Evolutionary conservation across 1,140 invertebrate genomes (phyloP).

Genomic region (Calephelis nemesis): DNA sequence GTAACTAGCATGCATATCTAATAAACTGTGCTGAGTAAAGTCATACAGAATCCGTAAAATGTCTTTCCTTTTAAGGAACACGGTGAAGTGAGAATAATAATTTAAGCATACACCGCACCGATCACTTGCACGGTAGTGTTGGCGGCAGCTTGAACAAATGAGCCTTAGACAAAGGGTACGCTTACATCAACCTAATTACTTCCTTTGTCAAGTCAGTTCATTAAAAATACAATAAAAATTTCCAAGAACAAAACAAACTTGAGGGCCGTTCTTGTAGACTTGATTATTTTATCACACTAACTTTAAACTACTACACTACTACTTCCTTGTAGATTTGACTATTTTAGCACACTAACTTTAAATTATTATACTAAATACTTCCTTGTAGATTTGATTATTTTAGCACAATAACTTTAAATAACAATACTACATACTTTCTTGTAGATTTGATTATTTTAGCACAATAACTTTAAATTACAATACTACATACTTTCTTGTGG

Average conservation of each 20-base stretch:
- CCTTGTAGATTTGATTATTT: too few relatives aligned
- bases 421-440: not conserved
- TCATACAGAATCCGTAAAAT: too few relatives aligned
- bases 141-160: conserved; percentile 21
- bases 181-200: conserved; percentile 31
- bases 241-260: not conserved
- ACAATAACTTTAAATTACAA: too few relatives aligned
- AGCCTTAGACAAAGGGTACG: conserved; percentile 1
- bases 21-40: too few relatives aligned
- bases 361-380: too few relatives aligned
- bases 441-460: not conserved
- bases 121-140: conserved; percentile 22
- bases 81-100: not conserved
- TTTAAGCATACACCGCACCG: conserved; percentile 4
- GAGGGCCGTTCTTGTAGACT: not conserved
- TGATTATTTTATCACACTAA: too few relatives aligned
- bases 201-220: conserved; percentile 17
- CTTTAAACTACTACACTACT: too few relatives aligned
- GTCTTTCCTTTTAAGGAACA: not conserved
- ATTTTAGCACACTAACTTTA: too few relatives aligned
- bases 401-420: too few relatives aligned
- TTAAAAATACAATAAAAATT: conserved; percentile 8
- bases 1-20: too few relatives aligned
- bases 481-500: too few relatives aligned
- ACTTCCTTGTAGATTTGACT: too few relatives aligned